Conservation (phyloP, 2,888 invertebrate species). For the Pantelozetes paolii region DNA sequence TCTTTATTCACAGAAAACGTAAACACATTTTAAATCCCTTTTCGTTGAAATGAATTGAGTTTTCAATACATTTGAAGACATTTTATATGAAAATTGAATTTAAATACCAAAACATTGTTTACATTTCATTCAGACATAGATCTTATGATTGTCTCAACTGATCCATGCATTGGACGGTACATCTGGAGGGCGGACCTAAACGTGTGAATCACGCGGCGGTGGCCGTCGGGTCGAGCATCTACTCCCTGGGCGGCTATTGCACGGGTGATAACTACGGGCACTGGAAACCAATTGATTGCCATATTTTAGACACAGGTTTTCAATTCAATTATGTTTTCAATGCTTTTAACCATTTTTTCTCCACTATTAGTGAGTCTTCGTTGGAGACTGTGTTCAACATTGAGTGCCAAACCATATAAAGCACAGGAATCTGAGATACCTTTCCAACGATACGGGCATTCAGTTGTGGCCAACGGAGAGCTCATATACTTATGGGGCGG, state of each 20-base stretch:
- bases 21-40: too few species aligned
- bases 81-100: too few species aligned
- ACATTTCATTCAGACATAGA: too few species aligned
- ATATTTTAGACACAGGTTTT: slow-evolving; percentile 70
- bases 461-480: slow-evolving; percentile 72
- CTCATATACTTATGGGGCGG: slow-evolving; percentile 86
- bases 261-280: slow-evolving; percentile 73
- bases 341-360: neutral
- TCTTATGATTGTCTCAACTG: too few species aligned
- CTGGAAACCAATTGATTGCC: slow-evolving; percentile 73
- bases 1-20: too few species aligned
- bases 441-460: slow-evolving; percentile 85
- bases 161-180: slow-evolving; percentile 83
- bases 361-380: neutral
- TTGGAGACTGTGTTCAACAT: neutral
- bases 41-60: too few species aligned
- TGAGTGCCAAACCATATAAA: neutral
- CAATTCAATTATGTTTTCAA: neutral
- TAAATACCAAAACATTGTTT: too few species aligned
- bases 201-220: slow-evolving; percentile 90
- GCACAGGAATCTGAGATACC: slow-evolving; percentile 54
- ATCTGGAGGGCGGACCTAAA: slow-evolving; percentile 81
- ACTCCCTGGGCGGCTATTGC: slow-evolving; percentile 87
- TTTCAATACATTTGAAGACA: too few species aligned
- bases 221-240: slow-evolving; percentile 68